phyloP scores from a whole-genome alignment of 2,113 vertebrate species.

The Calyptomena viridis region DNA sequence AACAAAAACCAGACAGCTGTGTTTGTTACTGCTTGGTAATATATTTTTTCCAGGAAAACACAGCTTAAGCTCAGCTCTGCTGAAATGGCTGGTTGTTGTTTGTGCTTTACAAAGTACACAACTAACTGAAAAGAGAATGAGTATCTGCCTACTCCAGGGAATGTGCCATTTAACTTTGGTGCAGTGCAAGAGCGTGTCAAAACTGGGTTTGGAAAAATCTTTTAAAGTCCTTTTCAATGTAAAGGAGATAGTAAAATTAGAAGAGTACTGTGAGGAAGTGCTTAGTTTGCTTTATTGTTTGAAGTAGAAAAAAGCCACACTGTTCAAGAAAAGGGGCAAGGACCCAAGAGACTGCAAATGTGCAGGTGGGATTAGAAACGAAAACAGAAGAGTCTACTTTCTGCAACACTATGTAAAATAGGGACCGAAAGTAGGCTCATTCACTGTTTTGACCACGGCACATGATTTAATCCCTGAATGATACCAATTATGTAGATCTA shows the following conservation, averaged over 20 bases:
- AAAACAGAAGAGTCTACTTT: not conserved
- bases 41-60: conserved; percentile 40
- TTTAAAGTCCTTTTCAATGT: not conserved
- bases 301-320: not conserved
- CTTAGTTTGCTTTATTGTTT: not conserved
- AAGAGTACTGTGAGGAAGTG: not conserved
- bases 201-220: not conserved
- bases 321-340: not conserved
- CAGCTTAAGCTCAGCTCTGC: not conserved
- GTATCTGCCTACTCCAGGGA: not conserved
- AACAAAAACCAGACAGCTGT: conserved; percentile 45
- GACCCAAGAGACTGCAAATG: not conserved
- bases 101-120: not conserved
- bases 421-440: not conserved
- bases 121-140: not conserved
- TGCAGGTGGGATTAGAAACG: not conserved
- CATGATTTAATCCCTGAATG: not conserved
- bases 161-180: not conserved
- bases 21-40: conserved; percentile 39
- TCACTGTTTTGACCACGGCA: not conserved
- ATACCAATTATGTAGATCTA: not conserved
- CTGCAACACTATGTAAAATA: not conserved
- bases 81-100: not conserved
- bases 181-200: not conserved
- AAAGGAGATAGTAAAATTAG: not conserved